Conservation (phyloP, 2,797 vertebrate species). For the Gymnopithys bicolor region DNA sequence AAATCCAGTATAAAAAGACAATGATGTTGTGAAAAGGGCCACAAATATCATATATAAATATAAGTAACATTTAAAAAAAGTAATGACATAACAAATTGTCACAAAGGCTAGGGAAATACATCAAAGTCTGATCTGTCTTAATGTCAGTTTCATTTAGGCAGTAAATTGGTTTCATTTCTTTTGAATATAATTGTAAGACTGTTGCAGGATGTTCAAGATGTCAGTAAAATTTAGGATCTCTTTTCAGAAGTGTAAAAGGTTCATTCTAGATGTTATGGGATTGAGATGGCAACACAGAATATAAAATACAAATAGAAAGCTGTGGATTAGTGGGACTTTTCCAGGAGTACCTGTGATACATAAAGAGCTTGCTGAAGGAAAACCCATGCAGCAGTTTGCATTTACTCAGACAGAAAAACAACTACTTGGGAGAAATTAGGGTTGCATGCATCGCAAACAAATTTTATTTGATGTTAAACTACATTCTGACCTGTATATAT, state of each 20-base stretch:
- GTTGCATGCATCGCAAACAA: background rate
- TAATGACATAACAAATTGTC: background rate
- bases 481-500: background rate
- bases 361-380: background rate
- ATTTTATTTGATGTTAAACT: background rate
- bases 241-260: background rate
- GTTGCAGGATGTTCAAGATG: background rate
- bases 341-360: background rate
- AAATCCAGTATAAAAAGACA: background rate
- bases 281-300: background rate
- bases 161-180: background rate
- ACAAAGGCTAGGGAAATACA: background rate
- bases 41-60: slow-evolving; percentile 15
- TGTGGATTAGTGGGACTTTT: background rate
- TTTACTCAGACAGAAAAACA: background rate
- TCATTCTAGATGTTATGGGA: background rate
- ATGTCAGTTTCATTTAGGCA: background rate
- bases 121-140: background rate
- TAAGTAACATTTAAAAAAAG: slow-evolving; percentile 23
- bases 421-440: background rate
- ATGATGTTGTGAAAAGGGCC: background rate
- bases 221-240: background rate
- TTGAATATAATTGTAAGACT: background rate
- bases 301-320: background rate
- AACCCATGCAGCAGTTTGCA: background rate